Evolutionary conservation across 2,888 invertebrate species (phyloP).

Genomic region (Tanypteryx hageni): DNA sequence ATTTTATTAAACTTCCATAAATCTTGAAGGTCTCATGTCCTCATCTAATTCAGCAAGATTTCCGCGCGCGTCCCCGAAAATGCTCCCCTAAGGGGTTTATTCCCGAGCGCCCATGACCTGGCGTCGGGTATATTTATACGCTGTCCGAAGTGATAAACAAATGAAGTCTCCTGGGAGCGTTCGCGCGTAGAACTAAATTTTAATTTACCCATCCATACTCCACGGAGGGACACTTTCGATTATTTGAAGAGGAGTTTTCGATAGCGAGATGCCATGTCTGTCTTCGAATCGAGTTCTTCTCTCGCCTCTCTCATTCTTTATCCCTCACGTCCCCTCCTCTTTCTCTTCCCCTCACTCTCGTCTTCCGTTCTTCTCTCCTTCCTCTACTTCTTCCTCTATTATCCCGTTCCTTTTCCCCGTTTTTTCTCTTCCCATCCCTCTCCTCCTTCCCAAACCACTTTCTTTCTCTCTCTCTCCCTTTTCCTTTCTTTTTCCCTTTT

Average conservation of each 20-base stretch:
- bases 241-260: neutral
- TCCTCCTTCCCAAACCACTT: neutral
- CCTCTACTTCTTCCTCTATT: neutral
- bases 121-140: neutral
- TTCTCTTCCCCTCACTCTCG: neutral
- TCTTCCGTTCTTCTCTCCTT: neutral
- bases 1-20: neutral
- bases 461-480: neutral
- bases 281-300: neutral
- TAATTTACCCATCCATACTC: neutral
- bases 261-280: neutral
- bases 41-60: constrained; percentile 3
- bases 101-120: neutral
- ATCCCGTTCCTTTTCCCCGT: neutral
- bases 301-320: neutral
- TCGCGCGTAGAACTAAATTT: neutral
- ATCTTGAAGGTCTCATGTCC: neutral
- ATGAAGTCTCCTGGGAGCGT: neutral
- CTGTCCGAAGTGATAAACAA: neutral
- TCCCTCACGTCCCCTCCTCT: neutral
- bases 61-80: neutral
- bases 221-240: neutral
- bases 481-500: neutral
- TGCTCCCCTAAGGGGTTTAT: neutral
- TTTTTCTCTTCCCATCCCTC: neutral